A percentile compares a stretch with the other conserved stretches of the same genome.
phyloP scores from a whole-genome alignment of 2,888 invertebrate species.

The Rhorus exstirpatorius region DNA sequence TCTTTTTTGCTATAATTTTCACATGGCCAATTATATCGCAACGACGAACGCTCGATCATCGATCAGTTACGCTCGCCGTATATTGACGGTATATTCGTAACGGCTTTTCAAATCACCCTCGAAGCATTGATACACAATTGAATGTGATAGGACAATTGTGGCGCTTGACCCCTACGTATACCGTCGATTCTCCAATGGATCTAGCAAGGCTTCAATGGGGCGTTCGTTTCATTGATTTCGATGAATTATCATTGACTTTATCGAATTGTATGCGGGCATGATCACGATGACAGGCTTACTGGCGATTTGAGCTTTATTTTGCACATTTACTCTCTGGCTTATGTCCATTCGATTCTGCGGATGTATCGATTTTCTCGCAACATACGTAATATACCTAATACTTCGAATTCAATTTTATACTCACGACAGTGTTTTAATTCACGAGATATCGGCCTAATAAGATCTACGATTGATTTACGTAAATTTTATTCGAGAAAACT shows the following conservation, averaged over 20 bases:
- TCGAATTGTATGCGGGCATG: slow-evolving; percentile 1
- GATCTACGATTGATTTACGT: too few relatives aligned
- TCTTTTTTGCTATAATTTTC: too few relatives aligned
- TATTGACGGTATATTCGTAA: too few relatives aligned
- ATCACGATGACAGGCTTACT: background rate
- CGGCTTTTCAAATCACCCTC: too few relatives aligned
- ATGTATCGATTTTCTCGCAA: background rate
- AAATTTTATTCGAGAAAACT: too few relatives aligned
- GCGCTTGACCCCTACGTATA: background rate
- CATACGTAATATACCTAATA: background rate
- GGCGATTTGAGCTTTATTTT: background rate
- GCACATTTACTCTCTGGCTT: background rate
- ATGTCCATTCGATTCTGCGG: background rate
- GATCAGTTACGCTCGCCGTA: background rate
- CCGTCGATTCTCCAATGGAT: background rate
- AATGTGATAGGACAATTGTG: background rate
- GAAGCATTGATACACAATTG: background rate
- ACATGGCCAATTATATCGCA: too few relatives aligned
- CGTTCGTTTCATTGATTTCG: slow-evolving; percentile 6
- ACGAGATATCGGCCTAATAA: too few relatives aligned
- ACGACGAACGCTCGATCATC: too few relatives aligned
- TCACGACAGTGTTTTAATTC: too few relatives aligned
- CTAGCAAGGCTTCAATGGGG: background rate
- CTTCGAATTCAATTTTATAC: too few relatives aligned
- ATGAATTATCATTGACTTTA: slow-evolving; percentile 12